Evolutionary conservation across 2,888 invertebrate species (phyloP).

Genomic region (Polymixis flavicincta): DNA sequence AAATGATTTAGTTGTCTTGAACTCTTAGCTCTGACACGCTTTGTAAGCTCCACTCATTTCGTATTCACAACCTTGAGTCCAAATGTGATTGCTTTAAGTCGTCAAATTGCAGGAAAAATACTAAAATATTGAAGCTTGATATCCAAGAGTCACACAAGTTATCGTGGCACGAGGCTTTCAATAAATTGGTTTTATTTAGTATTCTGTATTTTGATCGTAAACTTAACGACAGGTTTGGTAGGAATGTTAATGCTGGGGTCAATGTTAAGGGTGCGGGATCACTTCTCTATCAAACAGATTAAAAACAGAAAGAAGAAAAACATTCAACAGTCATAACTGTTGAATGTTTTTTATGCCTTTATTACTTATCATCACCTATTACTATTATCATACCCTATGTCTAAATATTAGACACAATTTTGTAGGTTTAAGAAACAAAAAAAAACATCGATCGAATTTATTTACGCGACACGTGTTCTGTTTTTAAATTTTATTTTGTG

Average conservation of each 20-base stretch:
- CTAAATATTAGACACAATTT: conserved; percentile 45
- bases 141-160: conserved; percentile 42
- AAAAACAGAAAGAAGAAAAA: no score
- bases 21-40: not conserved
- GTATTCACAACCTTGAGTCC: conserved; percentile 25
- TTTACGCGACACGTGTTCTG: conserved; percentile 55
- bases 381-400: not conserved
- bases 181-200: conserved; percentile 30
- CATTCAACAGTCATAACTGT: no score
- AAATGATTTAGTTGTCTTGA: not conserved
- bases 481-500: conserved; percentile 18
- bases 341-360: no score
- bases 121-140: conserved; percentile 31
- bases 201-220: conserved; percentile 22
- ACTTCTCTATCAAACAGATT: not conserved
- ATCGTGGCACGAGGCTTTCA: conserved; percentile 43
- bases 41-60: not conserved
- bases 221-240: not conserved
- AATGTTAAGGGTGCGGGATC: not conserved
- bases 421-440: conserved; percentile 26
- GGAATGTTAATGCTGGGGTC: not conserved
- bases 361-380: conserved; percentile 15
- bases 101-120: not conserved
- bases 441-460: conserved; percentile 27
- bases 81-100: conserved; percentile 11